These are phyloP conservation scores for Drosophila kanapiae DNA, from an alignment of 1,140 invertebrate genomes.

Conservation along the genomic window DNA sequence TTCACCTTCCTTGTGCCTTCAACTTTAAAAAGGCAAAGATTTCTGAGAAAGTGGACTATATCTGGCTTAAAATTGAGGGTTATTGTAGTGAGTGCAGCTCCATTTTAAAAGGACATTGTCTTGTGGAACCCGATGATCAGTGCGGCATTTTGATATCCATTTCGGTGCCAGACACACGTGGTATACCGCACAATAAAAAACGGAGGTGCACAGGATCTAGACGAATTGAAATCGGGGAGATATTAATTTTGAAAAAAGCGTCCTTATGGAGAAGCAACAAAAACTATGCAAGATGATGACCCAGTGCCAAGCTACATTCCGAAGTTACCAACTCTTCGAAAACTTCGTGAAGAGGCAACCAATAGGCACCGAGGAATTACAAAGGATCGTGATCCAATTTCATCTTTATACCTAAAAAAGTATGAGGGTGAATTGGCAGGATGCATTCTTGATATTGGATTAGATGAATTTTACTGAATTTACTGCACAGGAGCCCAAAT, in stretches of 20 bases:
- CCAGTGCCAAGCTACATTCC: not conserved
- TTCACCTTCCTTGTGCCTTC: not conserved
- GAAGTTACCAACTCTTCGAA: not conserved
- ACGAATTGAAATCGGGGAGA: not conserved
- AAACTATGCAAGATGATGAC: not conserved
- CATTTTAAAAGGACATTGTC: slow-evolving; percentile 1
- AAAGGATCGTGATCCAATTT: too few relatives aligned
- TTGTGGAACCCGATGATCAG: not conserved
- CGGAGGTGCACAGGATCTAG: not conserved
- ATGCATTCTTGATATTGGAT: slow-evolving; percentile 8
- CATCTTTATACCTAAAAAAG: too few relatives aligned
- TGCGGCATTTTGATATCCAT: not conserved
- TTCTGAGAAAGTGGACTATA: not conserved
- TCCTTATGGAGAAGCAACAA: too few relatives aligned
- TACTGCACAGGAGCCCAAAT: too few relatives aligned
- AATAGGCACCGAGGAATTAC: not conserved
- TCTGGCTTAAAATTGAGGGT: not conserved
- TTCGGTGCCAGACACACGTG: not conserved
- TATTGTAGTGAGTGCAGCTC: not conserved
- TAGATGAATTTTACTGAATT: too few relatives aligned
- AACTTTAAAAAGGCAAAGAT: not conserved
- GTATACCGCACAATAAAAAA: slow-evolving; percentile 7
- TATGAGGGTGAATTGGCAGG: too few relatives aligned
- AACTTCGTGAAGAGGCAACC: slow-evolving; percentile 1
- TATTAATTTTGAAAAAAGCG: too few relatives aligned